Evolutionary conservation across 2,797 vertebrate genomes (phyloP).

Genomic region (Orientallactaga sibirica): DNA sequence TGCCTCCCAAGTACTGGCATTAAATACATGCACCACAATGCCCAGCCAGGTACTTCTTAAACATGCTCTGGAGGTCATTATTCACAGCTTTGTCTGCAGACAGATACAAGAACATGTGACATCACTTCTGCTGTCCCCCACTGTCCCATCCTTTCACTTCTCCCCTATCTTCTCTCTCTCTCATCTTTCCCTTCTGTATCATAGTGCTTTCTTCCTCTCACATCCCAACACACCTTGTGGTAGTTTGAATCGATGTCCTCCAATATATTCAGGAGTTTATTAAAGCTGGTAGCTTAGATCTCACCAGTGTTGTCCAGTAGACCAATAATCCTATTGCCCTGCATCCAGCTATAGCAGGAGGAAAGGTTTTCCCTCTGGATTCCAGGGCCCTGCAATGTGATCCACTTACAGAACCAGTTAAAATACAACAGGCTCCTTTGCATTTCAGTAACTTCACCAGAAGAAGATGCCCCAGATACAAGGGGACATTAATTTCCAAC

Average conservation of each 20-base stretch:
- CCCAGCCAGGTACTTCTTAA: constrained; percentile 81
- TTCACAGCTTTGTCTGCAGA: constrained; percentile 82
- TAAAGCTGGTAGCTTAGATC: background rate
- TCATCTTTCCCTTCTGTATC: background rate
- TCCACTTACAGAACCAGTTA: constrained; percentile 55
- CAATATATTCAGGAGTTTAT: too few species aligned
- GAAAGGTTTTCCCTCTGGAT: background rate
- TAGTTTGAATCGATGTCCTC: too few species aligned
- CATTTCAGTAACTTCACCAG: constrained; percentile 59
- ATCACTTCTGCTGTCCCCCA: too few species aligned
- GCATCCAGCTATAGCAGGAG: constrained; percentile 52
- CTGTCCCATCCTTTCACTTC: too few species aligned
- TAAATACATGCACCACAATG: too few species aligned
- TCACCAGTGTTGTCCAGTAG: constrained; percentile 48
- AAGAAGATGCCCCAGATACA: constrained; percentile 59
- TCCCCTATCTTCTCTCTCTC: background rate
- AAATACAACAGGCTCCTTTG: background rate
- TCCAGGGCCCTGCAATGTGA: background rate
- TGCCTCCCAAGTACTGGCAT: too few species aligned
- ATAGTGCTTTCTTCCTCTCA: too few species aligned
- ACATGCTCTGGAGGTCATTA: constrained; percentile 22
- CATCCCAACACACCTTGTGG: too few species aligned
- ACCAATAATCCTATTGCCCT: background rate
- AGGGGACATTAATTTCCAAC: background rate
- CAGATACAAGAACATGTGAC: background rate